phyloP scores from a whole-genome alignment of 2,797 vertebrate genomes.

The Pangasius sanitwongsei region DNA sequence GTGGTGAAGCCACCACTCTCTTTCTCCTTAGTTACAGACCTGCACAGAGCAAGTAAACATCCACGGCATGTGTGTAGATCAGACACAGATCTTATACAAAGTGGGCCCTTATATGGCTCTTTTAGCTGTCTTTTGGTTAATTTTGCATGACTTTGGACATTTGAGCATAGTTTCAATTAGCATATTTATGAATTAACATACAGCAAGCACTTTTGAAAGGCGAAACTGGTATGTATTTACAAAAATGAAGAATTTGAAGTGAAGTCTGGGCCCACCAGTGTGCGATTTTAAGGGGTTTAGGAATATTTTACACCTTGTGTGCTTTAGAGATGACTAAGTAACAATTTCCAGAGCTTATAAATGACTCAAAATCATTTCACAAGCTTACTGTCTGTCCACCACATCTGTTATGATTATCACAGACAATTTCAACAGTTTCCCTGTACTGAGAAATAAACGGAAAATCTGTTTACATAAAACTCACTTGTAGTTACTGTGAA shows the following conservation, averaged over 20 bases:
- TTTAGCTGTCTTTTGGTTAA: conserved; percentile 20
- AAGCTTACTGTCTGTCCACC: neutral
- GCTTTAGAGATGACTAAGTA: neutral
- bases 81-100: conserved; percentile 21
- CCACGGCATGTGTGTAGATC: conserved; percentile 48
- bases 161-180: neutral
- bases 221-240: neutral
- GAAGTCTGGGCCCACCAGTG: neutral
- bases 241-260: conserved; percentile 6
- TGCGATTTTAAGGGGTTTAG: neutral
- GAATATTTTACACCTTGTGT: neutral
- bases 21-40: conserved; percentile 1
- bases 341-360: neutral
- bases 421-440: neutral
- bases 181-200: neutral
- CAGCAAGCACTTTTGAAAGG: neutral
- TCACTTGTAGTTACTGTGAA: neutral
- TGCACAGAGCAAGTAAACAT: conserved; percentile 36
- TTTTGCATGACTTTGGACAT: conserved; percentile 32
- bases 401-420: neutral
- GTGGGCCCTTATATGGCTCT: conserved; percentile 34
- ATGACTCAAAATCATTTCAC: neutral
- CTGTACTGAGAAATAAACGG: neutral
- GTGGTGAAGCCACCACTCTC: conserved; percentile 7
- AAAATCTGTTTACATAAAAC: neutral